phyloP scores from a whole-genome alignment of 2,888 invertebrate species.

The Flabesymbios commensalis region DNA sequence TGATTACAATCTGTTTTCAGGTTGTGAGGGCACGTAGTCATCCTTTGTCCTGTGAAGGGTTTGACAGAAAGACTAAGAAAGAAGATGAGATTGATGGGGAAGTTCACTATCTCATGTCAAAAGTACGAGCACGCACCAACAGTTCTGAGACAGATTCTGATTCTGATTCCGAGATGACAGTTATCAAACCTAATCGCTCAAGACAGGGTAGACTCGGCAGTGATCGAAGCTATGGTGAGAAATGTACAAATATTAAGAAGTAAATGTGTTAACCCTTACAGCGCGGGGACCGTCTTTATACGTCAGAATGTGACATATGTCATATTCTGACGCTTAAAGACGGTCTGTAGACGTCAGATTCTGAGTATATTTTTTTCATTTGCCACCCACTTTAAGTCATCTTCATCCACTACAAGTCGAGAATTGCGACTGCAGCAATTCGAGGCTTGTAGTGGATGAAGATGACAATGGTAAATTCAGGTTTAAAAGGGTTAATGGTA shows the following conservation, averaged over 20 bases:
- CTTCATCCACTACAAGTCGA: no score
- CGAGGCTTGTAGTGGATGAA: no score
- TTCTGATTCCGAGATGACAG: constrained; percentile 57
- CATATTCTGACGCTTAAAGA: no score
- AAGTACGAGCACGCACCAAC: constrained; percentile 41
- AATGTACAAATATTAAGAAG: neutral
- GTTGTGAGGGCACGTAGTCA: constrained; percentile 51
- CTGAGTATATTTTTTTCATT: no score
- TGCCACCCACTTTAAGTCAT: no score
- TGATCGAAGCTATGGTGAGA: constrained; percentile 52
- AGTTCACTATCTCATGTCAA: constrained; percentile 48
- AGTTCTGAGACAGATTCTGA: constrained; percentile 59
- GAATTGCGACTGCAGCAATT: no score
- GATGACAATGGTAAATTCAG: no score
- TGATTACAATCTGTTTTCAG: constrained; percentile 33
- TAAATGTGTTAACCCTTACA: no score
- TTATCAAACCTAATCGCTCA: constrained; percentile 44
- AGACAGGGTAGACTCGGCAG: constrained; percentile 44
- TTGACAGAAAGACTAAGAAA: constrained; percentile 15
- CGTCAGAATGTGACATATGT: no score
- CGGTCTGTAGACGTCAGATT: no score
- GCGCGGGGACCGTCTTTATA: no score
- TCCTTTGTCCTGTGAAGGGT: constrained; percentile 44
- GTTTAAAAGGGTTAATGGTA: no score
- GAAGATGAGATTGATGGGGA: constrained; percentile 54